These are phyloP conservation scores for Scomber scombrus DNA, from an alignment of 2,113 vertebrate species.

Conservation along the genomic window DNA sequence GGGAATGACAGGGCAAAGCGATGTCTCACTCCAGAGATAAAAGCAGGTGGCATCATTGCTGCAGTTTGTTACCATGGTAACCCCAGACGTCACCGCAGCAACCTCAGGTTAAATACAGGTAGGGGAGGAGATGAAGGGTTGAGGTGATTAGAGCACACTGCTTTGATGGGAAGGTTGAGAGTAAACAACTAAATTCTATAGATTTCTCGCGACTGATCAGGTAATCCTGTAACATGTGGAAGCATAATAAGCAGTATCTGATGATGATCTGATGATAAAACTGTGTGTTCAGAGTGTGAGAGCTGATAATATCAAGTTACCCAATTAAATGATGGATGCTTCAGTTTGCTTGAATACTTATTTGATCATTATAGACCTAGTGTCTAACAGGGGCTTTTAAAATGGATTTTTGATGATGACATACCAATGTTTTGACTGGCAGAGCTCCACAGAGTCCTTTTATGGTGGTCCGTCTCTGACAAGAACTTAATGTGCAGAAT, in stretches of 20 bases:
- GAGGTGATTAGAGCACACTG: conserved; percentile 25
- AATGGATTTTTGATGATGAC: too few species aligned
- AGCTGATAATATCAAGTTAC: background rate
- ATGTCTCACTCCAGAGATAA: conserved; percentile 67
- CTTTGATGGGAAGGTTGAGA: conserved; percentile 41
- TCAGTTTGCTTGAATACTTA: background rate
- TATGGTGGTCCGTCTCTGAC: background rate
- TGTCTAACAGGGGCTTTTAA: background rate
- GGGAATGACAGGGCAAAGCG: conserved; percentile 70
- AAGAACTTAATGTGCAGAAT: background rate
- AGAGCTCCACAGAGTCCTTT: background rate
- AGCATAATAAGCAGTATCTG: background rate
- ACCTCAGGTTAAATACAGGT: conserved; percentile 77
- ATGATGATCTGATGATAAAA: background rate
- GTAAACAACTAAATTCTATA: background rate
- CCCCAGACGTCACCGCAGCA: conserved; percentile 43
- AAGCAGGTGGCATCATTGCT: conserved; percentile 36
- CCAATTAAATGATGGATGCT: background rate
- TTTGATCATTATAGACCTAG: background rate
- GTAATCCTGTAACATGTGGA: background rate
- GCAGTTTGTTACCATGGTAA: conserved; percentile 43
- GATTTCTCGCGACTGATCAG: background rate
- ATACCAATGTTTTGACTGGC: background rate
- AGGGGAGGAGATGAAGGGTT: conserved; percentile 46
- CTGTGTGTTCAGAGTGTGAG: background rate